phyloP scores from a whole-genome alignment of 2,113 vertebrate genomes.

The Pachypanchax playfairii region DNA sequence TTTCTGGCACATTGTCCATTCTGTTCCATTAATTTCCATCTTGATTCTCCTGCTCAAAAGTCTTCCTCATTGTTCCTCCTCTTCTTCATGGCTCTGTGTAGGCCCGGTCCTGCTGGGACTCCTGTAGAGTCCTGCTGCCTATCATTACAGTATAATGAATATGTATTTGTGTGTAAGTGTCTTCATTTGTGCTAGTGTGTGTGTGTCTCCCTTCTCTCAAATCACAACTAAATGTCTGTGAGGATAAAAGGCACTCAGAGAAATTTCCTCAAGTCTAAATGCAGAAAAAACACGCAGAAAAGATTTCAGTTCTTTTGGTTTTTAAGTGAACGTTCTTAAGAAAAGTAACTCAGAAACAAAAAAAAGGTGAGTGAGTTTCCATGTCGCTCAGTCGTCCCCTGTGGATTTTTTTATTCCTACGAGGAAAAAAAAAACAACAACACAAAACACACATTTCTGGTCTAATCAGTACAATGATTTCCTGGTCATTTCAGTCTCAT shows the following conservation, averaged over 20 bases:
- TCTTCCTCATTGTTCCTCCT: slow-evolving; percentile 33
- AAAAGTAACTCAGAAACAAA: slow-evolving; percentile 3
- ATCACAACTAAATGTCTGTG: slow-evolving; percentile 70
- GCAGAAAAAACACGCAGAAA: slow-evolving; percentile 42
- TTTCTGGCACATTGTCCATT: slow-evolving; percentile 42
- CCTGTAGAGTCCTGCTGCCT: slow-evolving; percentile 57
- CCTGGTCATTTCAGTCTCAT: slow-evolving; percentile 8
- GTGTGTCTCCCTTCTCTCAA: slow-evolving; percentile 34
- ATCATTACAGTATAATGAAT: slow-evolving; percentile 48
- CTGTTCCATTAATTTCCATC: slow-evolving; percentile 30
- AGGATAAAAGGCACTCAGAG: slow-evolving; percentile 59
- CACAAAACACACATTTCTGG: no score
- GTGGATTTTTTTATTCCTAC: slow-evolving; percentile 21
- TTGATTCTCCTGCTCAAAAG: slow-evolving; percentile 37
- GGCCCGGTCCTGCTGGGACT: slow-evolving; percentile 56
- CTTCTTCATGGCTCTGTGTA: slow-evolving; percentile 32
- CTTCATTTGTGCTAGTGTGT: slow-evolving; percentile 19
- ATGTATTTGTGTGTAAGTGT: slow-evolving; percentile 34
- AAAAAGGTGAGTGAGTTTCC: slow-evolving; percentile 32
- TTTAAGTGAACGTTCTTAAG: slow-evolving; percentile 20
- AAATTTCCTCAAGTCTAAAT: slow-evolving; percentile 47
- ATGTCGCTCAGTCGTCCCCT: slow-evolving; percentile 13
- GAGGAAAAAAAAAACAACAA: slow-evolving; percentile 30
- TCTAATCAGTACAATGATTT: slow-evolving; percentile 35
- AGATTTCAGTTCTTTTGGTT: slow-evolving; percentile 15